Base-by-base conservation (phyloP, 2,888 invertebrate species). In the Dorcus hopei region DNA sequence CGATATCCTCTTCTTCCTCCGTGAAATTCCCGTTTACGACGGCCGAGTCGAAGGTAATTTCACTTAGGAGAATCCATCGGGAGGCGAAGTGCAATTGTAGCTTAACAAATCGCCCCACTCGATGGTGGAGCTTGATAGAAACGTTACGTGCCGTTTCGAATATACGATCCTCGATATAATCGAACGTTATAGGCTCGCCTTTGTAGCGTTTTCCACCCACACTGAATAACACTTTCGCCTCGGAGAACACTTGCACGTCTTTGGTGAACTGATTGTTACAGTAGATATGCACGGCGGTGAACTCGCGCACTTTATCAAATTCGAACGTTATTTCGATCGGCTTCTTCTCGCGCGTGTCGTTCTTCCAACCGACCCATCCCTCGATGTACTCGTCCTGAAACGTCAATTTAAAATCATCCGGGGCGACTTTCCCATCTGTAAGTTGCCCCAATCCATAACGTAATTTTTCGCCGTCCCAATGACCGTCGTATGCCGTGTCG, bases 321-420 rank as follows among this genome's bases (percentile, higher is more conserved):
- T 93, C 92, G 80, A 90, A 90, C 58, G 82, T 83, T 66, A 91
- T 81, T 68, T 87, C 86, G 0, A 89, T 84, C 0, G 88, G 85
- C 68, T 81, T 80, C 38, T 81, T 80, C 45, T 81, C 80, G 3
- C 87, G 80, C 2, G 88, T 86, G 73, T 91, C 91, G 76, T 91
- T 91, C 71, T 87, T 84, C 95, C 95, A 95, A 1, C 95, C 95
- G 38, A 95, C 88, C 95, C 95, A 95, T 52, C 93, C 91, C 70
- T 90, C 89, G 23, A 86, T 84, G 9, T 81, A 81, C 62, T 72
- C 69, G 38, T 72, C 69, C 77, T 85, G 85, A 71, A 84, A 84
- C 61, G 85, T 82, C 71, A 82, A 78, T 72, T 87, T 85, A 76
- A 88, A 88, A 76, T 89, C 86, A 66, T 90, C 89, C 1, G 89